Evolutionary conservation across 2,797 vertebrate genomes (phyloP).

Genomic region (Synaphobranchus kaupii): DNA sequence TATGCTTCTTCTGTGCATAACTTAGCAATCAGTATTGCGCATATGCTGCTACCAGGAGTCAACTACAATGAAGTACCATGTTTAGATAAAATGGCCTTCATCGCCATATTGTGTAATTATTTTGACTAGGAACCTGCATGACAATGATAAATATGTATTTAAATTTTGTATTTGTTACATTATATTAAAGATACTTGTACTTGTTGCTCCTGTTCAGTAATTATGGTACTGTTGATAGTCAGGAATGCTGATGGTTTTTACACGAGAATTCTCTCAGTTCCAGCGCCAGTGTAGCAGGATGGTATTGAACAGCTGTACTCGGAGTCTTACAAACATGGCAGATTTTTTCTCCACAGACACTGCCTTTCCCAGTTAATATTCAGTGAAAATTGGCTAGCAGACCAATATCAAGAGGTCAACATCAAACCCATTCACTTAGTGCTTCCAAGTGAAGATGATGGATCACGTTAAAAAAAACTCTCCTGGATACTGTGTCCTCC

Average conservation of each 20-base stretch:
- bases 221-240: neutral
- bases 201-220: neutral
- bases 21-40: too few species aligned
- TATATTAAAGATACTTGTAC: neutral
- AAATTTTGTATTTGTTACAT: too few species aligned
- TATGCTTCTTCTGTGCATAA: too few species aligned
- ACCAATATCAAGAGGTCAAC: neutral
- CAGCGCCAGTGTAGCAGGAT: neutral
- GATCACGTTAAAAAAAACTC: neutral
- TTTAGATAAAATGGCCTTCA: too few species aligned
- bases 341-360: neutral
- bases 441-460: slow-evolving; percentile 1
- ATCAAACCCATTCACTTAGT: neutral
- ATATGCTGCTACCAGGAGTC: too few species aligned
- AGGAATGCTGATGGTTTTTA: neutral
- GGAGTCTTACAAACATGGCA: neutral
- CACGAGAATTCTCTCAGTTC: neutral
- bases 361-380: neutral
- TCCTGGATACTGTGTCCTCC: neutral
- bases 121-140: too few species aligned
- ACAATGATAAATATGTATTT: too few species aligned
- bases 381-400: neutral
- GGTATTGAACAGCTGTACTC: neutral
- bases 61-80: too few species aligned
- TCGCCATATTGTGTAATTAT: too few species aligned